These are phyloP conservation scores for Hydrotaea cyrtoneurina DNA, from an alignment of 2,888 invertebrate species.

Conservation along the genomic window DNA sequence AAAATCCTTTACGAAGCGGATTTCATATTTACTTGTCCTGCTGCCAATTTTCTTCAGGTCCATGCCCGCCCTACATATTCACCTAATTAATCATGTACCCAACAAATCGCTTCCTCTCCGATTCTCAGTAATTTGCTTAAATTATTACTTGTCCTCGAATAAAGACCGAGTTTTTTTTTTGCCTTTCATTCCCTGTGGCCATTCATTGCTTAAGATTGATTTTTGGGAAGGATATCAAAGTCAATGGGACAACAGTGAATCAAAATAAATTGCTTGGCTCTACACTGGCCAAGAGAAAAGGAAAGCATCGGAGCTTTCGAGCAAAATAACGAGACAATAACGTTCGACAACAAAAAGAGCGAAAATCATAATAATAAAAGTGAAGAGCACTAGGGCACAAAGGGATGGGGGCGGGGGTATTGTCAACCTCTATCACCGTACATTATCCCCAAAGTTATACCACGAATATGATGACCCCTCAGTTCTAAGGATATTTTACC, in stretches of 20 bases:
- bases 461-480: too few relatives aligned
- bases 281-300: background rate
- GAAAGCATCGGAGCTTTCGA: too few relatives aligned
- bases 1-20: background rate
- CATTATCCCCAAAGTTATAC: too few relatives aligned
- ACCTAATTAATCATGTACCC: background rate
- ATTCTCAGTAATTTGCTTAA: background rate
- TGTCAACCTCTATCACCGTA: background rate
- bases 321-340: background rate
- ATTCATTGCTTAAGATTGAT: too few relatives aligned
- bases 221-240: background rate
- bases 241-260: background rate
- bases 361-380: background rate
- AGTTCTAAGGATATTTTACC: background rate
- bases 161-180: background rate
- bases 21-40: background rate
- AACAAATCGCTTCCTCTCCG: background rate
- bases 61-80: background rate
- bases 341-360: background rate
- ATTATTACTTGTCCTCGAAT: background rate
- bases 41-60: background rate
- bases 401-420: background rate
- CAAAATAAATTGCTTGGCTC: slow-evolving; percentile 8
- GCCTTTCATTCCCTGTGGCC: background rate
- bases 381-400: background rate